Base-by-base conservation (phyloP, 2,113 vertebrate species). In the Oncorhynchus mykiss region DNA sequence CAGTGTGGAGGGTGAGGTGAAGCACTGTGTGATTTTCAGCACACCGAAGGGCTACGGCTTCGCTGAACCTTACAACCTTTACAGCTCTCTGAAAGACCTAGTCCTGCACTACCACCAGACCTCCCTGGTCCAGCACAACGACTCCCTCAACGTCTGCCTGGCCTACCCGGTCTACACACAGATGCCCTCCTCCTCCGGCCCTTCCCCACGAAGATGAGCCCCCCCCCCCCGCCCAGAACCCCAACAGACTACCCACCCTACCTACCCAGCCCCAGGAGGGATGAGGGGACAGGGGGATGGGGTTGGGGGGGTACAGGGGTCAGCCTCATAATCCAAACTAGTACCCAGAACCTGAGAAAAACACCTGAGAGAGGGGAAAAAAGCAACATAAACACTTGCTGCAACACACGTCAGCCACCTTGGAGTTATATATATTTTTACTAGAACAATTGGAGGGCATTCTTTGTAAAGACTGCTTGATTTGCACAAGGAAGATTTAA, bases 391-490 rank as follows among this genome's bases (percentile, higher is more conserved):
- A 88, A 92, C 87, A 87, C 84, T 90, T 84, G 91, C 91, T 90
- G 90, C 87, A 88, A 88, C 90, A 91, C 85, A 85, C 81, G 75
- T 90, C 91, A 88, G 91, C 91, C 91, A 92, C 88, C 89, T 91
- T 90, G 91, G 90, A 92, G 91, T 90, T 92, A 84, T 84, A 81
- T 93, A 89, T 93, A 93, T 92, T 94, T 93, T 92, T 93, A 92
- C 92, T 84, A 89, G 92, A 93, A 92, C 90, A 84, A 74, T 81
- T 93, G 93, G 95, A 96, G 96, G 96, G 96, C 96, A 96, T 98
- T 97, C 95, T 96, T 96, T 96, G 94, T 97, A 95, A 94, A 95
- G 96, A 98, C 96, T 96, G 97, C 97, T 98, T 95, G 96, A 97
- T 99, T 99, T 99, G 97, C 97, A 99, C 97, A 99, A 95, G 95